Evolutionary conservation across 2,888 invertebrate genomes (phyloP), one percentile per base, ranked within the genome.

Genomic region (Torymus aiolomorphi): DNA sequence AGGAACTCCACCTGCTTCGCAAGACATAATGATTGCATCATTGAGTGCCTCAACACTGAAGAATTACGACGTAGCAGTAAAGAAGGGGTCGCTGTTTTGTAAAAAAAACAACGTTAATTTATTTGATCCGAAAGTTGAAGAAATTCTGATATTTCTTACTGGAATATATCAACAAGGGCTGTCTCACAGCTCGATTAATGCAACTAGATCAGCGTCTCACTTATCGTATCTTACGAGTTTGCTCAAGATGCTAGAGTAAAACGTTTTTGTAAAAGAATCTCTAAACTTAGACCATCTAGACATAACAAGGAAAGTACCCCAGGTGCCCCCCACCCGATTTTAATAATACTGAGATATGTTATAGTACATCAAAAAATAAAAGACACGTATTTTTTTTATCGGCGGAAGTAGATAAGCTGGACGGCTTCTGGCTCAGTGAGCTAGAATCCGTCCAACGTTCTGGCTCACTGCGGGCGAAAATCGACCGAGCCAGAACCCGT

Each of bases 141-240:
- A 57, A 11, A 57, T 16, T 3, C n/a, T 57, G 16, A 2, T 13
- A 8, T 69, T 69, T 57, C 20, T 57, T 2, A 57, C 57, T 8
- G 31, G 57, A 16, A 3, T 69, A 10, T 69, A n/a, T 31, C 10
- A 69, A 4, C 10, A 57, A 78, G 74, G 11, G 65, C 52, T 49
- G n/a, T 31, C 65, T 16, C 24, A 56, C 13, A 71, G 78, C 59
- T 57, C 73, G 2, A 63, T 83, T n/a, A 80, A 80, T 20, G 65
- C 56, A 14, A 69, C 62, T 20, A 66, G 80, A 66, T 76, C 82
- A n/a, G 81, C 82, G 0, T 20, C 82, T 72, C 79, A 16, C 18
- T 69, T 1, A 10, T 49, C 0, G n/a, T 16, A 3, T 10, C 42
- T 13, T 10, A 16, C 0, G 42, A 69, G 8, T 57, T 69, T 0